phyloP scores from a whole-genome alignment of 2,113 vertebrate species.

The Trichechus manatus region DNA sequence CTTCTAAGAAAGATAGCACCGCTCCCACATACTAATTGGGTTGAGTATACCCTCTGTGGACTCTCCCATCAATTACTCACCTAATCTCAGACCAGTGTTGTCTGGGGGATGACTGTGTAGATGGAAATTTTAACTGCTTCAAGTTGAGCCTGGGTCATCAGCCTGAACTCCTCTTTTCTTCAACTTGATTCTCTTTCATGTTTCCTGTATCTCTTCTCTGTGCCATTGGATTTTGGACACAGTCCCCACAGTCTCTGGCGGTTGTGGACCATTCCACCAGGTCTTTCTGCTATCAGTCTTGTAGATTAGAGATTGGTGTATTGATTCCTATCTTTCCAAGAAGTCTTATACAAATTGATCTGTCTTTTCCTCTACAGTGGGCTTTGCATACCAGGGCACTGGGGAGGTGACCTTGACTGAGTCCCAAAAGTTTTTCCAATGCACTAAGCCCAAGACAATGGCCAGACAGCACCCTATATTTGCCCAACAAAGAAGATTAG shows the following conservation, averaged over 20 bases:
- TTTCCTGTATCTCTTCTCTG: not conserved
- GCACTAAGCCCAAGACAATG: not conserved
- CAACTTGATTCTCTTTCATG: not conserved
- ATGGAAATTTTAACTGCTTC: not conserved
- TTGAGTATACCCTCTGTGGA: not conserved
- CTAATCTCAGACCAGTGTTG: not conserved
- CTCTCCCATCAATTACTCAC: not conserved
- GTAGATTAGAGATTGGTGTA: not conserved
- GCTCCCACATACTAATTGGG: not conserved
- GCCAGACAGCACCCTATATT: not conserved
- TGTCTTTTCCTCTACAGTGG: not conserved
- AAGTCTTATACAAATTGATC: not conserved
- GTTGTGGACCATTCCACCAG: not conserved
- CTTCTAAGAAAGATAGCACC: not conserved
- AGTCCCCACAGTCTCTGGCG: too few species aligned
- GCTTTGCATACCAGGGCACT: not conserved
- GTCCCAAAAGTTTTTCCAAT: not conserved
- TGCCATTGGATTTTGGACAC: not conserved
- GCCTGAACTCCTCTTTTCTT: not conserved
- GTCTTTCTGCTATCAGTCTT: not conserved
- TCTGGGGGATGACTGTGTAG: not conserved
- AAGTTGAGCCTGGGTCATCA: not conserved
- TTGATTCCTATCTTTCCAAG: not conserved
- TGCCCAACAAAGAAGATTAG: constrained; percentile 38
- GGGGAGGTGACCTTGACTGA: not conserved